A percentile compares a stretch with the other conserved stretches of the same genome.
These are phyloP conservation scores for Alces alces DNA, from an alignment of 2,113 vertebrate genomes.

Conservation along the genomic window DNA sequence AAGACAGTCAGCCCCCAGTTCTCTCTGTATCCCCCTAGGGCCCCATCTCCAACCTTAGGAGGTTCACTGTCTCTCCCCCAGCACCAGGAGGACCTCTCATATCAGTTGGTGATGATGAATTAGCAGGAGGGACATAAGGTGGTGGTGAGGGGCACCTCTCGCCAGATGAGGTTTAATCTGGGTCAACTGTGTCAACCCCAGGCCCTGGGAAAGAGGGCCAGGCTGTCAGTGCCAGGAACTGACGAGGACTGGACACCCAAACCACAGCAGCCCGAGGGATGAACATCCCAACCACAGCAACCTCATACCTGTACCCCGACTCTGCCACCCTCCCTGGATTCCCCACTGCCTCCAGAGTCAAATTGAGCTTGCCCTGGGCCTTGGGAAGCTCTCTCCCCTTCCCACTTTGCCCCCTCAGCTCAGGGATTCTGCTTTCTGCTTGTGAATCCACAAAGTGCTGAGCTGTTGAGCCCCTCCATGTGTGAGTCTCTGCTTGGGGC, in stretches of 20 bases:
- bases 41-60: not conserved
- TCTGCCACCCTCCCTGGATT: not conserved
- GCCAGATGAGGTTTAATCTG: not conserved
- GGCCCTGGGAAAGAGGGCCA: not conserved
- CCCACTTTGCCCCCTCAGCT: too few relatives aligned
- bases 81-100: not conserved
- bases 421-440: not conserved
- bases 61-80: not conserved
- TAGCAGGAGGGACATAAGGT: not conserved
- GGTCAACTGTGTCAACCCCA: not conserved
- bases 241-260: not conserved
- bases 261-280: not conserved
- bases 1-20: not conserved
- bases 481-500: not conserved
- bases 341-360: not conserved
- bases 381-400: not conserved
- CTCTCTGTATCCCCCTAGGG: not conserved
- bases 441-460: not conserved
- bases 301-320: not conserved
- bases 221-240: not conserved
- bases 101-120: not conserved
- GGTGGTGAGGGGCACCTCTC: not conserved
- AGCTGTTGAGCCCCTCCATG: not conserved
- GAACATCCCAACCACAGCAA: not conserved
- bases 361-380: not conserved